A percentile compares a stretch with the other conserved stretches of the same genome.
phyloP scores from a whole-genome alignment of 1,140 invertebrate species.

The Drosophila miranda region DNA sequence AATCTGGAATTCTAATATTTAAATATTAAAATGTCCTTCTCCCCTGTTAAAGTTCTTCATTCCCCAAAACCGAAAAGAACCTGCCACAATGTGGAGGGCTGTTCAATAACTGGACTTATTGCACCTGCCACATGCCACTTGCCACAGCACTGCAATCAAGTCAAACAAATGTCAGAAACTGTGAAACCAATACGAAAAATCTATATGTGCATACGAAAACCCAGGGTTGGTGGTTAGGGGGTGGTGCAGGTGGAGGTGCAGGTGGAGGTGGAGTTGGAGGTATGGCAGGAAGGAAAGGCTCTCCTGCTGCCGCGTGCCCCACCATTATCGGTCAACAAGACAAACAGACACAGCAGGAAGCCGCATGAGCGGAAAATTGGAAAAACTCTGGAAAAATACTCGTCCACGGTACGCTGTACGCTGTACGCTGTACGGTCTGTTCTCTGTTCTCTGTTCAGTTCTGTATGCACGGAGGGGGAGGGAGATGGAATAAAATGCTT shows the following conservation, averaged over 20 bases:
- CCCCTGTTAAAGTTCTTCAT: not conserved
- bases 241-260: constrained; percentile 1
- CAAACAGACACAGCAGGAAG: constrained; percentile 58
- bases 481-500: constrained; percentile 56
- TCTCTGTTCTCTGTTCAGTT: too few relatives aligned
- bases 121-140: constrained; percentile 31
- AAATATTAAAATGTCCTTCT: too few relatives aligned
- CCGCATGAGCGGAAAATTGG: constrained; percentile 74
- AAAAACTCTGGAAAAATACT: constrained; percentile 69
- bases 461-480: constrained; percentile 4
- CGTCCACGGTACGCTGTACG: not conserved
- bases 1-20: too few relatives aligned
- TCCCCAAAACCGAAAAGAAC: constrained; percentile 22
- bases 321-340: constrained; percentile 59
- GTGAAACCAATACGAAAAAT: constrained; percentile 57
- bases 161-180: constrained; percentile 67
- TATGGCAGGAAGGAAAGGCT: too few relatives aligned
- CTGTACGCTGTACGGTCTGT: not conserved
- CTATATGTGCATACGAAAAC: constrained; percentile 12
- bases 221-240: constrained; percentile 3
- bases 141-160: constrained; percentile 34
- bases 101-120: constrained; percentile 50
- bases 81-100: constrained; percentile 45
- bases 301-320: constrained; percentile 5
- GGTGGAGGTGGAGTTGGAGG: not conserved